These are phyloP conservation scores for Acrobasis repandana DNA, from an alignment of 2,888 invertebrate species.

Conservation along the genomic window DNA sequence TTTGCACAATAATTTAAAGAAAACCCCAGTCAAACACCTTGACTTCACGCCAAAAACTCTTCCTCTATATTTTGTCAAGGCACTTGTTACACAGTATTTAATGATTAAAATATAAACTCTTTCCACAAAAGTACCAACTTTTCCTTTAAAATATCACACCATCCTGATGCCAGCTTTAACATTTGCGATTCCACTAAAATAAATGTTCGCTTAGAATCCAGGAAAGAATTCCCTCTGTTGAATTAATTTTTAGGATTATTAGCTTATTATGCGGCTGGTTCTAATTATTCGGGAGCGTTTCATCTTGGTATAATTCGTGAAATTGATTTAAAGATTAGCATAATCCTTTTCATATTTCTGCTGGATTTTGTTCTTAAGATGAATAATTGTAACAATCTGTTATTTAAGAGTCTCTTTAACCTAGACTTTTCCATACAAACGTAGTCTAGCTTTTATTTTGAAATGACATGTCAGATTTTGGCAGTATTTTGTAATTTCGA, in stretches of 20 bases:
- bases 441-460: no score
- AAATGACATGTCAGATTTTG: no score
- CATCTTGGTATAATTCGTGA: constrained; percentile 31
- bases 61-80: no score
- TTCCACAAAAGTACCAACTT: no score
- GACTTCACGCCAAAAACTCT: no score
- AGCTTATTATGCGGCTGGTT: constrained; percentile 37
- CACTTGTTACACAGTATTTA: no score
- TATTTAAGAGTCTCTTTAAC: no score
- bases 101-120: no score
- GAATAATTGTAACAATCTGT: background rate
- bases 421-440: no score
- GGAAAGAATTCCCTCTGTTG: constrained; percentile 28
- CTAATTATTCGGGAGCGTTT: constrained; percentile 29
- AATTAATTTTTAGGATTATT: constrained; percentile 38
- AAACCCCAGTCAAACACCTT: no score
- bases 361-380: background rate
- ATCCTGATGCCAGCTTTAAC: constrained; percentile 9
- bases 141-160: constrained; percentile 25
- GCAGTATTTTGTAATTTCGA: no score
- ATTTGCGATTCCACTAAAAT: constrained; percentile 3
- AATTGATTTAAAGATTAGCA: constrained; percentile 33
- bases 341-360: constrained; percentile 18
- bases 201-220: constrained; percentile 2
- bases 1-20: no score